Evolutionary conservation across 2,797 vertebrate species (phyloP).

Genomic region (Sarcoramphus papa): DNA sequence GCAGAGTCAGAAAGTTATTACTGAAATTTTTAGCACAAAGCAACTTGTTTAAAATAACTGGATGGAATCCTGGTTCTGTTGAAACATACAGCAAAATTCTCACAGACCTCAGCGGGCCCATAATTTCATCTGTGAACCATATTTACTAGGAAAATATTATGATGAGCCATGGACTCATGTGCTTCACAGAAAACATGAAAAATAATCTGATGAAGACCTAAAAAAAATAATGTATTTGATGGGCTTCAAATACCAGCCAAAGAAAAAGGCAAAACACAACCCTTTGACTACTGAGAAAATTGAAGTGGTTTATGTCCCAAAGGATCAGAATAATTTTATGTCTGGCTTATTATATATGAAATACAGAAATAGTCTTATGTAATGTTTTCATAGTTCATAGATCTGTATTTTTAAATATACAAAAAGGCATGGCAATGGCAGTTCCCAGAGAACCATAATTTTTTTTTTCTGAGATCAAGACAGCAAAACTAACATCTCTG

Average conservation of each 20-base stretch:
- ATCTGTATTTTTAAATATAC: not conserved
- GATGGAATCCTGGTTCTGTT: not conserved
- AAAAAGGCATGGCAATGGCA: not conserved
- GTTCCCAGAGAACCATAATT: not conserved
- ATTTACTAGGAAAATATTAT: conserved; percentile 11
- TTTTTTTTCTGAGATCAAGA: not conserved
- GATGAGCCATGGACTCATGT: not conserved
- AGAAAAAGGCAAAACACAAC: not conserved
- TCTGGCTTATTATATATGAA: not conserved
- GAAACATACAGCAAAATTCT: conserved; percentile 5
- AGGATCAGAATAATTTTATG: conserved; percentile 9
- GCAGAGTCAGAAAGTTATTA: not conserved
- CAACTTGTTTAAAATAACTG: not conserved
- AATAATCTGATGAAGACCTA: not conserved
- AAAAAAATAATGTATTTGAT: not conserved
- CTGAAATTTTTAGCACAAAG: not conserved
- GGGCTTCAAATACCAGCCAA: not conserved
- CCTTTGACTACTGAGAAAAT: not conserved
- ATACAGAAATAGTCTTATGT: conserved; percentile 16
- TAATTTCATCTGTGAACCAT: conserved; percentile 1
- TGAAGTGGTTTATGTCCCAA: conserved; percentile 22
- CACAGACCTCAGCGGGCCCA: not conserved
- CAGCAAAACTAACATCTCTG: not conserved
- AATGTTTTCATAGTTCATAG: conserved; percentile 39
- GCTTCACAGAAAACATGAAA: conserved; percentile 6